phyloP scores from a whole-genome alignment of 2,113 vertebrate genomes.

The Phalacrocorax pelagicus region DNA sequence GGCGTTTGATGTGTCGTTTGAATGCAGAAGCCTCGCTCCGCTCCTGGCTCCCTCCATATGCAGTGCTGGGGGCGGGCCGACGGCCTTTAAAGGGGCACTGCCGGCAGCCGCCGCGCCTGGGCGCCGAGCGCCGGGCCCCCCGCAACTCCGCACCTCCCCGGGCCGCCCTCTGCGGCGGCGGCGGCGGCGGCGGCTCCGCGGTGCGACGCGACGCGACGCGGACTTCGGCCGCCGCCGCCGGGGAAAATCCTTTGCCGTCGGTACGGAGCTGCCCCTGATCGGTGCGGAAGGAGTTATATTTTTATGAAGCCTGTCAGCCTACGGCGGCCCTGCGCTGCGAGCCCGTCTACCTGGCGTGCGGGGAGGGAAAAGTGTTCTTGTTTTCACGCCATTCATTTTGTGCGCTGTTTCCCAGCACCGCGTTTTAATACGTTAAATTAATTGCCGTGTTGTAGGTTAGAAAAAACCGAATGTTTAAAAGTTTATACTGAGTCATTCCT shows the following conservation, averaged over 20 bases:
- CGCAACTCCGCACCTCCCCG: too few relatives aligned
- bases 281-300: not conserved
- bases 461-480: conserved; percentile 67
- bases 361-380: not conserved
- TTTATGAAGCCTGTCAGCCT: not conserved
- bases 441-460: not conserved
- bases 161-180: too few relatives aligned
- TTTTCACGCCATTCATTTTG: conserved; percentile 41
- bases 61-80: too few relatives aligned
- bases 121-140: too few relatives aligned
- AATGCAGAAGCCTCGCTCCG: too few relatives aligned
- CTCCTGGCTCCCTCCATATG: too few relatives aligned
- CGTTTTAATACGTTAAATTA: not conserved
- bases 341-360: not conserved
- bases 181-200: too few relatives aligned
- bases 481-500: conserved; percentile 80
- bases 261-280: not conserved
- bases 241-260: not conserved
- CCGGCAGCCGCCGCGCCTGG: too few relatives aligned
- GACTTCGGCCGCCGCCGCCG: not conserved
- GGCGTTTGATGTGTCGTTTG: too few relatives aligned
- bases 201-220: not conserved
- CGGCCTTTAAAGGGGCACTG: too few relatives aligned
- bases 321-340: not conserved
- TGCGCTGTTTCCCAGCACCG: not conserved